Conservation (phyloP, 2,113 vertebrate species). For the Bujurquina vittata region DNA sequence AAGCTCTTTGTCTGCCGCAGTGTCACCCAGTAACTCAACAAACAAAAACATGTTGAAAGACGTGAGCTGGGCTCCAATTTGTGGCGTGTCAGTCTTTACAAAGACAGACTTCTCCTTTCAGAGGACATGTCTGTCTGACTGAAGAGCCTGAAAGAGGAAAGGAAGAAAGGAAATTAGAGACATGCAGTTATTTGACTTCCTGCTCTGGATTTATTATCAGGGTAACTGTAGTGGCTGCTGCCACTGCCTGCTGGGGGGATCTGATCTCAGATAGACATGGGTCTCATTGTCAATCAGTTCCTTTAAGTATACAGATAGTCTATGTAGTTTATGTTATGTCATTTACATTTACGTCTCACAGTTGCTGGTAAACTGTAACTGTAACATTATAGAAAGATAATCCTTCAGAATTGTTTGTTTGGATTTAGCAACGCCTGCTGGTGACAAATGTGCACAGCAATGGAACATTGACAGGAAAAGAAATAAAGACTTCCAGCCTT, state of each 20-base stretch:
- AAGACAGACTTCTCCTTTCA: conserved; percentile 58
- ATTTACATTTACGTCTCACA: conserved; percentile 66
- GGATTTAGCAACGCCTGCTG: conserved; percentile 27
- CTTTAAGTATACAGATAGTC: conserved; percentile 24
- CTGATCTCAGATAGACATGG: not conserved
- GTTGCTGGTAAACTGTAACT: conserved; percentile 95
- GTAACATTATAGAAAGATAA: too few relatives aligned
- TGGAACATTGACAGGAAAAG: not conserved
- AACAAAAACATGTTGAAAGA: not conserved
- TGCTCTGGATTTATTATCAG: conserved; percentile 36
- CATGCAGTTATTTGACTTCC: conserved; percentile 38
- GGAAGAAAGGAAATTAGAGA: conserved; percentile 57
- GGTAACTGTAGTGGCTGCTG: conserved; percentile 1
- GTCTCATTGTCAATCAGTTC: not conserved
- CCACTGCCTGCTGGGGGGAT: not conserved
- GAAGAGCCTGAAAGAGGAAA: conserved; percentile 51
- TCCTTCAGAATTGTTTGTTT: not conserved
- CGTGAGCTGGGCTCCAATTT: not conserved
- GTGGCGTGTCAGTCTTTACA: conserved; percentile 21
- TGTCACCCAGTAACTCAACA: not conserved
- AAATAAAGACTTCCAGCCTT: too few relatives aligned
- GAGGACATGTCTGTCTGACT: conserved; percentile 26
- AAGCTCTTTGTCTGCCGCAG: not conserved
- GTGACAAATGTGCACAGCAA: not conserved
- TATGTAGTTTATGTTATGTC: conserved; percentile 55